Base-by-base conservation (phyloP, 2,797 vertebrate genomes). In the Salmo trutta region DNA sequence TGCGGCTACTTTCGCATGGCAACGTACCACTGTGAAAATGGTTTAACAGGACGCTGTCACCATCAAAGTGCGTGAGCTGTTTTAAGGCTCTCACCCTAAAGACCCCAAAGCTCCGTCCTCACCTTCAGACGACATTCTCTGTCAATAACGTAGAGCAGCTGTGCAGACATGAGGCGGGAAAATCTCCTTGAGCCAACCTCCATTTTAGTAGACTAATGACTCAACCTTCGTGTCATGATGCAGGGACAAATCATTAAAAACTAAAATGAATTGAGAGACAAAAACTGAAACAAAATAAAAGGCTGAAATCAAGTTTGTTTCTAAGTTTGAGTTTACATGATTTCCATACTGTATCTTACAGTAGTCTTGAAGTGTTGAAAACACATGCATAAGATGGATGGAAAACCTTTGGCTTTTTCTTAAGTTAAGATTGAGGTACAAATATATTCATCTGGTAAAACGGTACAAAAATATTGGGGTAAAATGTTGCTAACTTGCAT, bases 401-500 rank as follows among this genome's bases (percentile, higher is more conserved):
- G 12, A 21, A 41, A 59, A 59, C 19, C 6, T 59, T 62, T 21
- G 65, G 29, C 29, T 2, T 67, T 31, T 29, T 67, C 15, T 31
- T 16, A 67, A 67, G 15, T 10, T 16, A 29, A 10, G 14, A 2
- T 59, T 79, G 24, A 66, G 51, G 29, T 51, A 17, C 6, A 47
- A 7, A 47, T 47, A 47, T 47, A 47, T 12, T 17, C 16, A 33
- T 69, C 5, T 31, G 67, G 3, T 51, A 19, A 62, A 59, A 36
- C 59, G 12, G 3, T 62, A 62, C 41, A 74, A 47, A 33, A 67
- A 17, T 24, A 59, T 6, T 59, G 53, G 7, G 65, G 16, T 12
- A 17, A 82, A 76, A 19, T 74, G 27, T 77, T 14, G 77, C 87
- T 91, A 90, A 97, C 95, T 93, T 96, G 95, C 91, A 97, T 94